Percentiles rank a stretch among this genome's conserved stretches.
phyloP scores from a whole-genome alignment of 2,888 invertebrate genomes.

The Philonicus albiceps region DNA sequence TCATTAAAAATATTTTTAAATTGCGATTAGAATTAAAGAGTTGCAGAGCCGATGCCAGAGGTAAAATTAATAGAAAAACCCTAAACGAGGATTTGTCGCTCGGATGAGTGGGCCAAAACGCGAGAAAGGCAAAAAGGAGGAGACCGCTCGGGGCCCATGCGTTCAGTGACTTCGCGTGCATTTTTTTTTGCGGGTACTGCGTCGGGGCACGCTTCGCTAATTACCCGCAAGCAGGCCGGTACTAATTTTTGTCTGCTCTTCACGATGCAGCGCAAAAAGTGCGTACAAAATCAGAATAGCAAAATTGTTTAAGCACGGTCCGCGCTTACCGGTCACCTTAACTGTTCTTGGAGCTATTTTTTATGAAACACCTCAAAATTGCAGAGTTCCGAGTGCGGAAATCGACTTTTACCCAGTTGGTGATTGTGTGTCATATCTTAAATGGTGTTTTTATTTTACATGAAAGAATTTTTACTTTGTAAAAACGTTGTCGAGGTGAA shows the following conservation, averaged over 20 bases:
- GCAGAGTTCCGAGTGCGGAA: not conserved
- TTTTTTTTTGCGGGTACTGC: not conserved
- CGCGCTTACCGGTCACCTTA: not conserved
- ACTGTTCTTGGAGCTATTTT: not conserved
- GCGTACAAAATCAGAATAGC: not conserved
- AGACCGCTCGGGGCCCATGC: not conserved
- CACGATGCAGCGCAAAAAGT: not conserved
- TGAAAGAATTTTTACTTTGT: not conserved
- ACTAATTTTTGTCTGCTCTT: not conserved
- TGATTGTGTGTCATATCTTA: not conserved
- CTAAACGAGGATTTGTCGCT: not conserved
- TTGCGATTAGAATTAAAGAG: too few relatives aligned
- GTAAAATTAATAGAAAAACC: not conserved
- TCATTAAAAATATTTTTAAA: not conserved
- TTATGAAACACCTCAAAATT: not conserved
- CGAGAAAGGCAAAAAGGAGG: not conserved
- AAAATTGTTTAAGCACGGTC: not conserved
- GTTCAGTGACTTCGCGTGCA: not conserved
- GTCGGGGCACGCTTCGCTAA: constrained; percentile 6
- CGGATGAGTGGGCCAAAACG: not conserved
- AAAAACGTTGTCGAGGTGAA: not conserved
- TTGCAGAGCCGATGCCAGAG: not conserved
- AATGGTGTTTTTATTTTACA: not conserved
- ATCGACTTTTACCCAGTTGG: not conserved
- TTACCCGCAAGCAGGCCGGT: not conserved